Percentiles rank a stretch among this genome's conserved stretches.
Conservation (phyloP, 2,797 vertebrate genomes). For the Gadopsis bispinosus region DNA sequence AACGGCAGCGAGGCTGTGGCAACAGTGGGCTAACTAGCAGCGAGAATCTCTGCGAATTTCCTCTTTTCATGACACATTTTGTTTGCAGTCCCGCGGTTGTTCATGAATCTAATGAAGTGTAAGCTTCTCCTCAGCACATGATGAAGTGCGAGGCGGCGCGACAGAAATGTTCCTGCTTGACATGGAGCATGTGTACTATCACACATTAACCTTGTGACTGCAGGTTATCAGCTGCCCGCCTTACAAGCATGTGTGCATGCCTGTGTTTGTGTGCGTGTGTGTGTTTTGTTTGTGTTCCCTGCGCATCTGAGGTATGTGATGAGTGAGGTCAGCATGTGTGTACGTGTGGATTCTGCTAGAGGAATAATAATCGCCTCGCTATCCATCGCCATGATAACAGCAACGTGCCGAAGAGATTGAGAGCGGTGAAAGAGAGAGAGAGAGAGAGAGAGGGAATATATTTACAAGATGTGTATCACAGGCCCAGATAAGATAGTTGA, state of each 20-base stretch:
- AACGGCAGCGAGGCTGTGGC: background rate
- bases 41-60: slow-evolving; percentile 6
- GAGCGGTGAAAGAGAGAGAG: slow-evolving; percentile 47
- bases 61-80: slow-evolving; percentile 19
- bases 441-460: slow-evolving; percentile 60
- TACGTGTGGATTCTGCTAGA: slow-evolving; percentile 65
- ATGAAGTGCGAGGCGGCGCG: slow-evolving; percentile 44
- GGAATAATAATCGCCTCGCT: slow-evolving; percentile 83
- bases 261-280: slow-evolving; percentile 9
- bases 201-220: slow-evolving; percentile 74
- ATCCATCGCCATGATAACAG: slow-evolving; percentile 80
- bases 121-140: slow-evolving; percentile 33
- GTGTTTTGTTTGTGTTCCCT: slow-evolving; percentile 20
- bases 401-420: slow-evolving; percentile 72
- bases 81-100: slow-evolving; percentile 27
- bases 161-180: slow-evolving; percentile 63
- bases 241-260: slow-evolving; percentile 30
- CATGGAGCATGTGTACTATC: slow-evolving; percentile 60
- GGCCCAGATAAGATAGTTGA: slow-evolving; percentile 70
- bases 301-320: slow-evolving; percentile 52
- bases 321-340: slow-evolving; percentile 72
- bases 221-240: slow-evolving; percentile 63
- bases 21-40: background rate
- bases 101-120: slow-evolving; percentile 42
- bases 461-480: slow-evolving; percentile 70